Evolutionary conservation across 2,797 vertebrate species (phyloP).

Genomic region (Setipinna tenuifilis): DNA sequence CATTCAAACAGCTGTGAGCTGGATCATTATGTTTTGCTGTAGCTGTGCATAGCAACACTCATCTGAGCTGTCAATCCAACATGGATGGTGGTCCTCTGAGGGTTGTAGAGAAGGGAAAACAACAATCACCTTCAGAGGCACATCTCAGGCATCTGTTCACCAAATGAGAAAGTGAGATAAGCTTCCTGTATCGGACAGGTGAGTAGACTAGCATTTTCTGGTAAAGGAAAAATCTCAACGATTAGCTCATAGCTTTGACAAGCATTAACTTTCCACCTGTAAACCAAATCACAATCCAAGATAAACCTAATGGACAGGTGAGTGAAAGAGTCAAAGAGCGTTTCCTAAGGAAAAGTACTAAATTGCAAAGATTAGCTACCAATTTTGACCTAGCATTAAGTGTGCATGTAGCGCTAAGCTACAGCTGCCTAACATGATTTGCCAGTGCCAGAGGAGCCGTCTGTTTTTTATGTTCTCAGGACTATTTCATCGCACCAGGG

Average conservation of each 20-base stretch:
- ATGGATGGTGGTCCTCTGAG: background rate
- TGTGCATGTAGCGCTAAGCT: background rate
- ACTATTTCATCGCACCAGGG: background rate
- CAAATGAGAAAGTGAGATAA: background rate
- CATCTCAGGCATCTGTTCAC: background rate
- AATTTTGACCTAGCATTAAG: background rate
- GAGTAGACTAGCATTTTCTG: background rate
- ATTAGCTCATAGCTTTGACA: no score
- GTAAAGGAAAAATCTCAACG: no score
- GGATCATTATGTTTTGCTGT: conserved; percentile 20
- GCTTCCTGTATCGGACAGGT: background rate
- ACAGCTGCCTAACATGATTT: background rate
- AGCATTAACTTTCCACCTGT: no score
- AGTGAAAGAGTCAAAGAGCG: no score
- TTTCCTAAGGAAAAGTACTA: background rate
- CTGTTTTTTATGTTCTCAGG: background rate
- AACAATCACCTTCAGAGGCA: background rate
- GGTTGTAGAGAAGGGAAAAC: background rate
- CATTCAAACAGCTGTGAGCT: background rate
- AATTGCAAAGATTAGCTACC: background rate
- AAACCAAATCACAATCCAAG: no score
- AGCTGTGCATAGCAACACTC: conserved; percentile 16
- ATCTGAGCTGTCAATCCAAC: conserved; percentile 11
- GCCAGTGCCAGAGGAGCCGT: background rate
- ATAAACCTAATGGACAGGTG: no score